Conservation (phyloP, 2,888 invertebrate genomes). For the Pollenia labialis region DNA sequence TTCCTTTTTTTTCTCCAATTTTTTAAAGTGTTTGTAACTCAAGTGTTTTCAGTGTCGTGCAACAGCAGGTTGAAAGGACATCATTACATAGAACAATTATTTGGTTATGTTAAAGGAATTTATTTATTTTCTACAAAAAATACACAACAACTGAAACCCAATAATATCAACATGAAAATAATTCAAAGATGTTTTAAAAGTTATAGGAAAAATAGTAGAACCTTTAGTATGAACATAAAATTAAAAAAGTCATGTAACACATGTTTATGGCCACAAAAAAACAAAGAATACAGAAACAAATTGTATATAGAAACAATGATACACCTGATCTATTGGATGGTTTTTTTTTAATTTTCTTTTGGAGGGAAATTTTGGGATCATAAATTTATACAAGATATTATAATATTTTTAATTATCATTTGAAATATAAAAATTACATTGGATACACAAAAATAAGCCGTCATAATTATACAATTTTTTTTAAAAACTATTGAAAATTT, state of each 20-base stretch:
- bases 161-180: slow-evolving; percentile 34
- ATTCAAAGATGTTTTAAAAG: slow-evolving; percentile 37
- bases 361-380: slow-evolving; percentile 50
- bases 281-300: slow-evolving; percentile 23
- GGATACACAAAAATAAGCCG: neutral
- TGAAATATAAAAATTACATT: slow-evolving; percentile 15
- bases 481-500: neutral
- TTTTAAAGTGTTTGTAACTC: slow-evolving; percentile 28
- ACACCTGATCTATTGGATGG: slow-evolving; percentile 67
- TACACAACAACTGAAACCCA: slow-evolving; percentile 19
- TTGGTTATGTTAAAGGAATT: slow-evolving; percentile 67
- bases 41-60: slow-evolving; percentile 48
- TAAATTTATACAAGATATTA: slow-evolving; percentile 22
- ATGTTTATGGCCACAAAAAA: slow-evolving; percentile 52
- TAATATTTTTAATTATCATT: slow-evolving; percentile 12
- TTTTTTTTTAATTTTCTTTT: slow-evolving; percentile 27
- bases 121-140: slow-evolving; percentile 62
- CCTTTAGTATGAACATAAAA: neutral
- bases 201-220: slow-evolving; percentile 50
- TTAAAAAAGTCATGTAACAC: slow-evolving; percentile 55
- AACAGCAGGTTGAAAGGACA: slow-evolving; percentile 74
- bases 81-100: slow-evolving; percentile 73
- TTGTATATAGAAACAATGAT: slow-evolving; percentile 30
- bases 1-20: slow-evolving; percentile 23
- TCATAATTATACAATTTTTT: slow-evolving; percentile 8